These are phyloP conservation scores for Coreius guichenoti DNA, from an alignment of 2,797 vertebrate species.

Conservation along the genomic window DNA sequence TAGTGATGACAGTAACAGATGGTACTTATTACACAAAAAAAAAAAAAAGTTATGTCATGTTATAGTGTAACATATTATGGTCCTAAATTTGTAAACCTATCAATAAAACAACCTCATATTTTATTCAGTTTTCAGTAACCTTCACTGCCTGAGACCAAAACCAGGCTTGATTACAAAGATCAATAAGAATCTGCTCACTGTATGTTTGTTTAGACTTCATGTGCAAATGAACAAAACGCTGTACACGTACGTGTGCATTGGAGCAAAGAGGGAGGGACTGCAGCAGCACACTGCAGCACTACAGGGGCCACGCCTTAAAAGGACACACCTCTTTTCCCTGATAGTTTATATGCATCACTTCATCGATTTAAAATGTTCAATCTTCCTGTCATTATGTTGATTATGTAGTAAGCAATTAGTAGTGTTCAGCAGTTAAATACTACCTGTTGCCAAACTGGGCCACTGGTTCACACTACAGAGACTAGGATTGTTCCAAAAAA, in stretches of 20 bases:
- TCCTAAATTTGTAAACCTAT: background rate
- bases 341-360: background rate
- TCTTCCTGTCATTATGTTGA: background rate
- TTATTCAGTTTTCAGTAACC: conserved; percentile 38
- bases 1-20: background rate
- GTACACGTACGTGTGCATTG: conserved; percentile 5
- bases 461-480: background rate
- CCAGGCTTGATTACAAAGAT: conserved; percentile 68
- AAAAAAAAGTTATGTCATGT: background rate
- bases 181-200: conserved; percentile 61
- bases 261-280: conserved; percentile 56
- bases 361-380: background rate
- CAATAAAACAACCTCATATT: background rate
- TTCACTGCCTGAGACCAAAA: conserved; percentile 45
- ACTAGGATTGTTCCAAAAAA: background rate
- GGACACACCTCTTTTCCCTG: conserved; percentile 37
- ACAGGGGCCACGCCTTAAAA: conserved; percentile 66
- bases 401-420: background rate
- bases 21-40: background rate
- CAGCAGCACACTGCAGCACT: conserved; percentile 71
- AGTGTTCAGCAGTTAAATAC: background rate
- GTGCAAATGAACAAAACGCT: conserved; percentile 69
- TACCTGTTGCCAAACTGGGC: background rate
- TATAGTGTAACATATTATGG: background rate
- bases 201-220: conserved; percentile 67